These are phyloP conservation scores for Australoheros scitulus DNA, from an alignment of 2,113 vertebrate genomes.

Conservation along the genomic window DNA sequence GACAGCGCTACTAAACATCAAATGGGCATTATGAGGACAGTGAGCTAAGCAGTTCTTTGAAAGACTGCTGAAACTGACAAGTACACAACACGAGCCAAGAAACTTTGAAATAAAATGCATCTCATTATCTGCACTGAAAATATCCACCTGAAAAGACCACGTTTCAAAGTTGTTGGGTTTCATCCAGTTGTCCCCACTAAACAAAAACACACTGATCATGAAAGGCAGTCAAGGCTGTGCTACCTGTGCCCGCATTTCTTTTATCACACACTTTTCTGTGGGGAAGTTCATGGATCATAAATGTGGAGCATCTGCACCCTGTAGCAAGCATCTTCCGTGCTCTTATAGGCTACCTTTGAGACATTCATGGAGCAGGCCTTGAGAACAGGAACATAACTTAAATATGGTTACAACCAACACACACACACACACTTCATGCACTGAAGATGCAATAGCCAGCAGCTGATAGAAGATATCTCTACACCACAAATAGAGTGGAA, in stretches of 20 bases:
- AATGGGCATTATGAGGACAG: slow-evolving; percentile 49
- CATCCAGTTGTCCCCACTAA: slow-evolving; percentile 7
- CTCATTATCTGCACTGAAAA: slow-evolving; percentile 31
- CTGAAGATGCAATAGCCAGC: slow-evolving; percentile 27
- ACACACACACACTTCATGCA: slow-evolving; percentile 14
- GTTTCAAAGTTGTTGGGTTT: slow-evolving; percentile 17
- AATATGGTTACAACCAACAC: slow-evolving; percentile 14
- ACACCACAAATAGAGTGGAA: slow-evolving; percentile 38
- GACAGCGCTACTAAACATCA: slow-evolving; percentile 48
- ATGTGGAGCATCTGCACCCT: slow-evolving; percentile 47
- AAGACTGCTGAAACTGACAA: slow-evolving; percentile 48
- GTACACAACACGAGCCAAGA: slow-evolving; percentile 18
- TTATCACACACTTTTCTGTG: slow-evolving; percentile 17
- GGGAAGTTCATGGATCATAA: slow-evolving; percentile 59
- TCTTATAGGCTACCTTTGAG: slow-evolving; percentile 42
- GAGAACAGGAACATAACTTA: slow-evolving; percentile 33
- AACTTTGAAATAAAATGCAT: slow-evolving; percentile 41
- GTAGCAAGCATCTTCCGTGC: slow-evolving; percentile 23
- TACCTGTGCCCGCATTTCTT: slow-evolving; percentile 18
- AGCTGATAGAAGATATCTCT: slow-evolving; percentile 51
- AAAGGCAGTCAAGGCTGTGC: slow-evolving; percentile 12
- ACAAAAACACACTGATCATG: slow-evolving; percentile 28
- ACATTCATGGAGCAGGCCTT: slow-evolving; percentile 41
- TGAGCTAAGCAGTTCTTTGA: slow-evolving; percentile 14
- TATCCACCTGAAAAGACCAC: slow-evolving; percentile 6